phyloP scores from a whole-genome alignment of 1,140 invertebrate genomes.

The Anthonomus grandis region DNA sequence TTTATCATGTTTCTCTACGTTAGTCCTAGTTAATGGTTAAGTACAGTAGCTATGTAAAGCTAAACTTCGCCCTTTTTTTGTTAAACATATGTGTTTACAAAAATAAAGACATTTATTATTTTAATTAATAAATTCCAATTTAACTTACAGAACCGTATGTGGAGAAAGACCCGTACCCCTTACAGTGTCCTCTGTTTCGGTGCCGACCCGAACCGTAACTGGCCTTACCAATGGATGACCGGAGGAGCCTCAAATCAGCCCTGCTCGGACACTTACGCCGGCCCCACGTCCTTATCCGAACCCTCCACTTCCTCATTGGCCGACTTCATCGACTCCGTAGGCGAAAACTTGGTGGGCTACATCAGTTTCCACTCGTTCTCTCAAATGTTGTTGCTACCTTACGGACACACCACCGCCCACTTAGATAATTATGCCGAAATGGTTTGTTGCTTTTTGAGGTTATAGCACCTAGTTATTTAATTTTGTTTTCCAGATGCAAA shows the following conservation, averaged over 20 bases:
- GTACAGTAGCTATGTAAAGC: too few relatives aligned
- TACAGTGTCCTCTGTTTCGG: slow-evolving; percentile 56
- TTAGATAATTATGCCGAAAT: slow-evolving; percentile 62
- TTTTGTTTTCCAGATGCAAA: slow-evolving; percentile 45
- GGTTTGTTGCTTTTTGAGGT: slow-evolving; percentile 44
- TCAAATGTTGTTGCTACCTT: slow-evolving; percentile 69
- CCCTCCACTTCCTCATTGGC: slow-evolving; percentile 62
- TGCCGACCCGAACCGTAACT: slow-evolving; percentile 74
- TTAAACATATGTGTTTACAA: too few relatives aligned
- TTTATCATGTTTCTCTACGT: too few relatives aligned
- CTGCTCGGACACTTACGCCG: slow-evolving; percentile 70
- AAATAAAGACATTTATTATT: too few relatives aligned
- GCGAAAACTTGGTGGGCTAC: slow-evolving; percentile 60
- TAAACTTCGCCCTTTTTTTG: too few relatives aligned
- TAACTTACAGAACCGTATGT: slow-evolving; percentile 59
- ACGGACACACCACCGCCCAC: slow-evolving; percentile 59
- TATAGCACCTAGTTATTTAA: neutral
- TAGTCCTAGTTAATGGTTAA: too few relatives aligned
- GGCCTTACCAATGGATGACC: slow-evolving; percentile 65
- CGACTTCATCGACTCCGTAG: slow-evolving; percentile 51
- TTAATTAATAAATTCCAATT: neutral
- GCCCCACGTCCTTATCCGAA: slow-evolving; percentile 69
- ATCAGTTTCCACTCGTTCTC: slow-evolving; percentile 76
- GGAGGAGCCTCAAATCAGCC: slow-evolving; percentile 63
- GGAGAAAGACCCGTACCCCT: slow-evolving; percentile 69